phyloP scores from a whole-genome alignment of 2,113 vertebrate species.

The Polyodon spathula region DNA sequence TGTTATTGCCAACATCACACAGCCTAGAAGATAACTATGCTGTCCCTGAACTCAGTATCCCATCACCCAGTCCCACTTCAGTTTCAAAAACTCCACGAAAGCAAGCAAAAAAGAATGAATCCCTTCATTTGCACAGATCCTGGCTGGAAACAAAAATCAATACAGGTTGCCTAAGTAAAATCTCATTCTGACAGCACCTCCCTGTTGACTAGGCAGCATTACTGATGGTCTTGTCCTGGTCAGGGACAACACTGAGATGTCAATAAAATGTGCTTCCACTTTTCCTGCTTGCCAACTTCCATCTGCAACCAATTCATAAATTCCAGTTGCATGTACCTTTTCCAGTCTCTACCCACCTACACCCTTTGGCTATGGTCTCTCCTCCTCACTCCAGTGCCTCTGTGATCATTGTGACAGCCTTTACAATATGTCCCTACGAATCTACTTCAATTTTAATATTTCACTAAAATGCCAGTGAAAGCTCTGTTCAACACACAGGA shows the following conservation, averaged over 20 bases:
- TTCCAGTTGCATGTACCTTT: constrained; percentile 57
- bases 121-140: constrained; percentile 25
- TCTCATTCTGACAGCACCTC: constrained; percentile 45
- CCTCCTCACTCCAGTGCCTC: constrained; percentile 46
- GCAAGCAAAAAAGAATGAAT: constrained; percentile 5
- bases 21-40: too few species aligned
- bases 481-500: constrained; percentile 44
- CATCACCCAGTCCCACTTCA: constrained; percentile 4
- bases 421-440: constrained; percentile 54
- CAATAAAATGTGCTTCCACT: constrained; percentile 67
- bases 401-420: constrained; percentile 62
- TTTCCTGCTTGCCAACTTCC: constrained; percentile 54
- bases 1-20: too few species aligned
- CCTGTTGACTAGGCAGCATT: constrained; percentile 39
- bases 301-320: constrained; percentile 62
- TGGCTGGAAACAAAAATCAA: constrained; percentile 49
- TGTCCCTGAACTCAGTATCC: background rate
- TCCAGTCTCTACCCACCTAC: constrained; percentile 40
- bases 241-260: constrained; percentile 49
- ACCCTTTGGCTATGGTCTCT: too few species aligned
- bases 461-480: constrained; percentile 62
- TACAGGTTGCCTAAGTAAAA: constrained; percentile 54
- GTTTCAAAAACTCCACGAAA: constrained; percentile 9
- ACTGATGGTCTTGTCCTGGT: constrained; percentile 48
- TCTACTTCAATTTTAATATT: constrained; percentile 73